Evolutionary conservation across 1,140 invertebrate genomes (phyloP).

Genomic region (Aricia agestis): DNA sequence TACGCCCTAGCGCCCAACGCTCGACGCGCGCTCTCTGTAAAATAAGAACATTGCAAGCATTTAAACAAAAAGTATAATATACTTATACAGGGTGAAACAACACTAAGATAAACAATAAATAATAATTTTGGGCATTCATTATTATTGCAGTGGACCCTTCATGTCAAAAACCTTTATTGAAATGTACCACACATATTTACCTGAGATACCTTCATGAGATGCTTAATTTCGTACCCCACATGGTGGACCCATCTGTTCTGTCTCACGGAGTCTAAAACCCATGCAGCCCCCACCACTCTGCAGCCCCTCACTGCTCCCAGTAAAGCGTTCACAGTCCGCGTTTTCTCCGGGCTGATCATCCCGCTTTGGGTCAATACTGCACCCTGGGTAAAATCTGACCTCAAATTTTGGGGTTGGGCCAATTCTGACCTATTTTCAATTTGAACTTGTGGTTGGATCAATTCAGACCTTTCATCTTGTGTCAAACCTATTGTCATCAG

Average conservation of each 20-base stretch:
- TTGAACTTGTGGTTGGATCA: too few species aligned
- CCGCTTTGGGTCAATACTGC: conserved; percentile 14
- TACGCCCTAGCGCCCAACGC: conserved; percentile 39
- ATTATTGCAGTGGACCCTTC: too few species aligned
- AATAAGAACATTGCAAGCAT: too few species aligned
- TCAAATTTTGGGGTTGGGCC: background rate
- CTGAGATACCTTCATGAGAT: conserved; percentile 56
- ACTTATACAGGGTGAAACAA: too few species aligned
- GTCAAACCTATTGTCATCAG: background rate
- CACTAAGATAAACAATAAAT: too few species aligned
- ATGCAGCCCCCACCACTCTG: conserved; percentile 41
- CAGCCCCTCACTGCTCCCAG: conserved; percentile 52
- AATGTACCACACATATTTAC: conserved; percentile 25
- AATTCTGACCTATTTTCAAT: background rate
- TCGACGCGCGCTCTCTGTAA: conserved; percentile 59
- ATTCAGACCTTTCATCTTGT: background rate
- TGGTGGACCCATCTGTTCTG: conserved; percentile 46
- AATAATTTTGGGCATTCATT: too few species aligned
- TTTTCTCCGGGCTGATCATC: conserved; percentile 31
- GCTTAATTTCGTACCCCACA: conserved; percentile 48
- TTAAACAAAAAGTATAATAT: background rate
- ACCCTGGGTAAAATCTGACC: background rate
- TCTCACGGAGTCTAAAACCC: conserved; percentile 39
- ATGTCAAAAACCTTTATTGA: too few species aligned
- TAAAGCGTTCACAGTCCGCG: conserved; percentile 49